A percentile compares a stretch with the other conserved stretches of the same genome.
Conservation (phyloP, 1,140 invertebrate species). For the Drosophila orena region DNA sequence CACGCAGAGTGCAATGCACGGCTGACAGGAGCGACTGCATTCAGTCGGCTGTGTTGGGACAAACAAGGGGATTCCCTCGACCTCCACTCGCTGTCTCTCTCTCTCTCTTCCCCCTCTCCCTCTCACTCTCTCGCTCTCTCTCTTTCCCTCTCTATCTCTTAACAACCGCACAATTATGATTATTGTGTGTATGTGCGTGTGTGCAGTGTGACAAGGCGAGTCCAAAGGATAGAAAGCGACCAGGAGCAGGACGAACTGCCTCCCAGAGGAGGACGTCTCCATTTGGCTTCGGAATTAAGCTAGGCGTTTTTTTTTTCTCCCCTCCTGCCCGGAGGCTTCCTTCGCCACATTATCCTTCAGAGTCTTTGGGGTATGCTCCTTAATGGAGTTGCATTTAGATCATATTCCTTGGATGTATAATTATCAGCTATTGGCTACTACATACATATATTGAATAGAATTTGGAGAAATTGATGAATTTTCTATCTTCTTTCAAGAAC, state of each 20-base stretch:
- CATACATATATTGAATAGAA: too few relatives aligned
- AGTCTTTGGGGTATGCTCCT: neutral
- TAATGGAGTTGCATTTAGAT: neutral
- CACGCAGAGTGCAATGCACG: slow-evolving; percentile 61
- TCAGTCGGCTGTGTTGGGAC: slow-evolving; percentile 52
- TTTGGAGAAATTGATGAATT: too few relatives aligned
- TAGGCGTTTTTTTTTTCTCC: neutral
- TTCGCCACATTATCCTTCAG: neutral
- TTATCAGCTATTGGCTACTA: too few relatives aligned
- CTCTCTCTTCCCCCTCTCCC: too few relatives aligned
- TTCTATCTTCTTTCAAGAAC: too few relatives aligned
- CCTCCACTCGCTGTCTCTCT: too few relatives aligned
- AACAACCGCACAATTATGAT: slow-evolving; percentile 63
- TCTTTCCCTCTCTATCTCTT: neutral
- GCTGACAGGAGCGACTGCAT: slow-evolving; percentile 35
- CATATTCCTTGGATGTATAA: too few relatives aligned
- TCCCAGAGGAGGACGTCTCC: slow-evolving; percentile 1
- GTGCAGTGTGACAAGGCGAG: slow-evolving; percentile 22
- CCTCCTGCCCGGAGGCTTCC: neutral
- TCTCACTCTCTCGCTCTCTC: neutral
- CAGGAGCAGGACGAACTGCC: neutral
- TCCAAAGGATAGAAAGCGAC: slow-evolving; percentile 27
- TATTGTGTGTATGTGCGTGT: slow-evolving; percentile 39
- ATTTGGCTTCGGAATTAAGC: slow-evolving; percentile 4
- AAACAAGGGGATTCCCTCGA: slow-evolving; percentile 20